phyloP scores from a whole-genome alignment of 2,113 vertebrate species.

The Porphyrio hochstetteri region DNA sequence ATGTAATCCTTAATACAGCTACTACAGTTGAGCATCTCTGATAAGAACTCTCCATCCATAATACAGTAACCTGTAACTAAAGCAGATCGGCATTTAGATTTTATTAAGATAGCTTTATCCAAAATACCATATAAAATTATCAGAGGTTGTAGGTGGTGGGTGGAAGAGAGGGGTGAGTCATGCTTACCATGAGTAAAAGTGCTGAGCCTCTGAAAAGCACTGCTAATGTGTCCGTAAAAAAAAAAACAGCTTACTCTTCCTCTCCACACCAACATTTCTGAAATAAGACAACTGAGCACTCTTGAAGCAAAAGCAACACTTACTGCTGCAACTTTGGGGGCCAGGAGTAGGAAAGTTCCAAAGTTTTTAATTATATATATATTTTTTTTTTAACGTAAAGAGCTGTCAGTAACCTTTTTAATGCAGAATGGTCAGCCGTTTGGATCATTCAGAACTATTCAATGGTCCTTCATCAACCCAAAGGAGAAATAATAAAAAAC shows the following conservation, averaged over 20 bases:
- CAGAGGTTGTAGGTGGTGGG: conserved; percentile 20
- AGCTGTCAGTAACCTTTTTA: not conserved
- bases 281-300: not conserved
- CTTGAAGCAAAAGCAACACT: not conserved
- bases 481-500: not conserved
- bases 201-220: conserved; percentile 19
- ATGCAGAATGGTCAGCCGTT: not conserved
- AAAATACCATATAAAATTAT: conserved; percentile 43
- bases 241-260: not conserved
- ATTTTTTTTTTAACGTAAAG: not conserved
- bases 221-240: not conserved
- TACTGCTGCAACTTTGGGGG: not conserved
- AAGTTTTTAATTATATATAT: not conserved
- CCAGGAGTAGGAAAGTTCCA: not conserved
- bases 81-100: not conserved
- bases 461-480: not conserved
- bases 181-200: not conserved
- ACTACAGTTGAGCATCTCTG: not conserved
- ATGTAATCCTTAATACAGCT: not conserved
- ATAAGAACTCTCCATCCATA: not conserved
- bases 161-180: conserved; percentile 44
- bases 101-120: conserved; percentile 6
- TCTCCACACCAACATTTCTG: not conserved
- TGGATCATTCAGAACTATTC: not conserved
- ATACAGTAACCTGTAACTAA: not conserved